Percentiles rank a stretch among this genome's conserved stretches.
phyloP scores from a whole-genome alignment of 1,140 invertebrate species.

The Bombus affinis region DNA sequence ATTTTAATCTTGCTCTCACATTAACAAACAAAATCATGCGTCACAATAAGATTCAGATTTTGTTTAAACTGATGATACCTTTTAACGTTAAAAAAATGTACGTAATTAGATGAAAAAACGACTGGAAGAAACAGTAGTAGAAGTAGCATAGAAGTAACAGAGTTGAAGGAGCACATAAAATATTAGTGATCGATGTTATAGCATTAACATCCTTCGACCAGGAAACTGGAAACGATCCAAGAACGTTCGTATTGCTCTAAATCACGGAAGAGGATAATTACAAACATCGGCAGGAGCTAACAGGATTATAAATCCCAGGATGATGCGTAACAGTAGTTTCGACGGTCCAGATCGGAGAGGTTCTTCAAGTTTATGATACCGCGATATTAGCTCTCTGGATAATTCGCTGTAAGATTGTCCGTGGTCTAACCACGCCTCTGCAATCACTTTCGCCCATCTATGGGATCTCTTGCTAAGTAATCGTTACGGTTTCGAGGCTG shows the following conservation, averaged over 20 bases:
- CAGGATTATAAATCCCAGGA: conserved; percentile 37
- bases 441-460: conserved; percentile 50
- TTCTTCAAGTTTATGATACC: conserved; percentile 41
- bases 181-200: neutral
- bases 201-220: neutral
- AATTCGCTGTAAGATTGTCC: conserved; percentile 57
- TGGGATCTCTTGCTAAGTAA: conserved; percentile 49
- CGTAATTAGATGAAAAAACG: no score
- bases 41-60: no score
- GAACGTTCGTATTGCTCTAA: neutral
- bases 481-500: conserved; percentile 58
- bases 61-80: no score
- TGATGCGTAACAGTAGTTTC: conserved; percentile 11
- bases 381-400: conserved; percentile 49
- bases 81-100: no score
- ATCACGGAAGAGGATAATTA: conserved; percentile 19
- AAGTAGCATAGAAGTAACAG: no score
- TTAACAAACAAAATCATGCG: no score
- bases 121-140: no score
- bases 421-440: conserved; percentile 52
- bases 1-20: no score
- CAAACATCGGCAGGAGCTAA: conserved; percentile 37
- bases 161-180: no score
- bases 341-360: conserved; percentile 5
- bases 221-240: neutral